Conservation (phyloP, 2,113 vertebrate genomes). For the Ptyas mucosa region DNA sequence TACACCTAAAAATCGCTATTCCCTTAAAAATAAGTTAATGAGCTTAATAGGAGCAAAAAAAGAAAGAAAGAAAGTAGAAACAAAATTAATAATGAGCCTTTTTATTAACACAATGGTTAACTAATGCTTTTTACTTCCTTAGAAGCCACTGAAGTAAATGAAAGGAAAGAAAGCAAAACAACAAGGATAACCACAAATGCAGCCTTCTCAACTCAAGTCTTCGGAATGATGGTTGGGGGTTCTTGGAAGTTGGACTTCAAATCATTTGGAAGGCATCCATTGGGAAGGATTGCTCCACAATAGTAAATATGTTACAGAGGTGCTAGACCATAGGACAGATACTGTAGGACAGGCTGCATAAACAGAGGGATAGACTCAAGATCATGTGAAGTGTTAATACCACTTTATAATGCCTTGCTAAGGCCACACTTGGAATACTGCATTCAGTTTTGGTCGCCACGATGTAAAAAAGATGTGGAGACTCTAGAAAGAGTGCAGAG, state of each 20-base stretch:
- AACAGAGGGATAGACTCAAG: too few relatives aligned
- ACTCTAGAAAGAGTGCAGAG: too few relatives aligned
- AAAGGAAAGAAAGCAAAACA: neutral
- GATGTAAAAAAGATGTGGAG: too few relatives aligned
- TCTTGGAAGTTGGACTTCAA: neutral
- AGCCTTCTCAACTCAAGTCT: neutral
- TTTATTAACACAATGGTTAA: neutral
- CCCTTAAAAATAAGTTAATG: neutral
- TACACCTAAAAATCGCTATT: slow-evolving; percentile 55
- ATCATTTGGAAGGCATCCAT: neutral
- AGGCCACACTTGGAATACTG: too few relatives aligned
- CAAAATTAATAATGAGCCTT: neutral
- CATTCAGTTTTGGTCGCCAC: too few relatives aligned
- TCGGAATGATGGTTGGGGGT: neutral
- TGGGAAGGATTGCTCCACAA: neutral
- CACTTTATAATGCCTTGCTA: too few relatives aligned
- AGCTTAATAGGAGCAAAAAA: slow-evolving; percentile 47
- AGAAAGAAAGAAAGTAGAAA: slow-evolving; percentile 22
- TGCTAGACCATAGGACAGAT: neutral
- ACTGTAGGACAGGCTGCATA: too few relatives aligned
- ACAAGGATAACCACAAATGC: neutral
- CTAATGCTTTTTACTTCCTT: neutral
- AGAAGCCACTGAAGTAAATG: neutral
- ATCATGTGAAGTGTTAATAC: too few relatives aligned
- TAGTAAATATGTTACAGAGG: neutral